Conservation (phyloP, 2,888 invertebrate genomes). For the Orchesellides sinensis region DNA sequence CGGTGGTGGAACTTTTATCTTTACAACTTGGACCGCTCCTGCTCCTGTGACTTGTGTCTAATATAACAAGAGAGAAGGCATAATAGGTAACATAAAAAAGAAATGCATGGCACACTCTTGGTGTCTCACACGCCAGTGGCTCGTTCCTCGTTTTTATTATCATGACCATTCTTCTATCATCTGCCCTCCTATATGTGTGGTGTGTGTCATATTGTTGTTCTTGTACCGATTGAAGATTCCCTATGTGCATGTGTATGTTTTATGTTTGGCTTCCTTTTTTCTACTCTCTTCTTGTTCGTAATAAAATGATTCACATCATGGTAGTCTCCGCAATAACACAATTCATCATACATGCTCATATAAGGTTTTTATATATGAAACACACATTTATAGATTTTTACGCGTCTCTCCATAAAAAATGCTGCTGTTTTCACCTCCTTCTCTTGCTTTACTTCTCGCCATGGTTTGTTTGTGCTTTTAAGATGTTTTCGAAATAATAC, state of each 20-base stretch:
- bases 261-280: not conserved
- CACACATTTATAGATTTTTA: too few relatives aligned
- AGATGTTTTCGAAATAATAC: too few relatives aligned
- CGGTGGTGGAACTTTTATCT: conserved; percentile 62
- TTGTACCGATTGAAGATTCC: not conserved
- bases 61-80: conserved; percentile 44
- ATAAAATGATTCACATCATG: too few relatives aligned
- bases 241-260: too few relatives aligned
- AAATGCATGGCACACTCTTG: conserved; percentile 66
- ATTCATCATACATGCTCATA: too few relatives aligned
- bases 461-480: too few relatives aligned
- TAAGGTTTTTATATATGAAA: too few relatives aligned
- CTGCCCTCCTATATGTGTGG: conserved; percentile 58
- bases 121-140: conserved; percentile 61
- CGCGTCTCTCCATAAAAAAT: too few relatives aligned
- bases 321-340: too few relatives aligned
- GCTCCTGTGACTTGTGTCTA: conserved; percentile 42
- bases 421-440: too few relatives aligned
- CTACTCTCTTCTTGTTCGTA: not conserved
- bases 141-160: conserved; percentile 59
- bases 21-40: too few relatives aligned
- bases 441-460: too few relatives aligned
- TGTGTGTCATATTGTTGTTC: conserved; percentile 41
- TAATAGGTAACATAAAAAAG: conserved; percentile 39
- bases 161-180: conserved; percentile 60